A percentile compares a stretch with the other conserved stretches of the same genome.
Evolutionary conservation across 2,888 invertebrate genomes (phyloP).

Genomic region (Oscheius onirici): DNA sequence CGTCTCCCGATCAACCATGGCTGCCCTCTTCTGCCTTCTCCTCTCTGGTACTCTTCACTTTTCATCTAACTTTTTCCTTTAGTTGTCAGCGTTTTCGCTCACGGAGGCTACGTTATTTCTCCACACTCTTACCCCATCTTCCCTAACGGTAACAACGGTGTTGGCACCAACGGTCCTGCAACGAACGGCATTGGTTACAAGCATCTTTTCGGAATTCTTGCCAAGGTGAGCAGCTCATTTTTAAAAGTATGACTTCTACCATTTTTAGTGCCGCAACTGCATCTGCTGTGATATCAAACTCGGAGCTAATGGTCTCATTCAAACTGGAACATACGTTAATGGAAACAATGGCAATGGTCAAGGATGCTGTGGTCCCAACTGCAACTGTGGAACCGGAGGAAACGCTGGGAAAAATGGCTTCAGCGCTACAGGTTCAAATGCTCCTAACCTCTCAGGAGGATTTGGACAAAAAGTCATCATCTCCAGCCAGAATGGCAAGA

Average conservation of each 20-base stretch:
- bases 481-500: no score
- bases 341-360: no score
- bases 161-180: neutral
- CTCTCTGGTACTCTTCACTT: neutral
- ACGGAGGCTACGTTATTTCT: neutral
- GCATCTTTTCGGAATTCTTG: neutral
- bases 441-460: no score
- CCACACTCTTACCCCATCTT: neutral
- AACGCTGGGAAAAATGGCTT: no score
- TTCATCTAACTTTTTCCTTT: neutral
- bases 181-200: neutral
- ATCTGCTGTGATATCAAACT: neutral
- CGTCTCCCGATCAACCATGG: neutral
- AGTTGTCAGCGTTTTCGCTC: neutral
- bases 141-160: neutral
- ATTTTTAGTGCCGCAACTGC: neutral
- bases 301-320: no score
- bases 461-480: no score
- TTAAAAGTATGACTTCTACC: neutral
- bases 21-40: conserved; percentile 1
- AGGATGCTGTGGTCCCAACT: no score
- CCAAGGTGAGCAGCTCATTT: neutral
- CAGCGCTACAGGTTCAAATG: no score
- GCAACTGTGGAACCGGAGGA: no score
- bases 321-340: neutral